These are phyloP conservation scores for Microcebus ravelobensis DNA, from an alignment of 2,113 vertebrate species.

Conservation along the genomic window DNA sequence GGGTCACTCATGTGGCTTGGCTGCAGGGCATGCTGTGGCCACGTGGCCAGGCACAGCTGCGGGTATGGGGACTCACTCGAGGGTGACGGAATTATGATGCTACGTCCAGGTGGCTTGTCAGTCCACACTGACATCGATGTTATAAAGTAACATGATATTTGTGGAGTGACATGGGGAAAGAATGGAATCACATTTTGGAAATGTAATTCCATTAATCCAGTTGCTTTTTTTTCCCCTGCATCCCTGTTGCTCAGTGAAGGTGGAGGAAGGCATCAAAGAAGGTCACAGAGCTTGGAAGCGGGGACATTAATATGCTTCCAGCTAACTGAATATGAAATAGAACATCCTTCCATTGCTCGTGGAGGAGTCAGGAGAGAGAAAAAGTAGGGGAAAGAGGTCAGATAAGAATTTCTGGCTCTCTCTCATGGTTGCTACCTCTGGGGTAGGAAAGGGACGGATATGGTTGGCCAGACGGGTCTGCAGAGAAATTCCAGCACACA, in stretches of 20 bases:
- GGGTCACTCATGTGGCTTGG: background rate
- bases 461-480: background rate
- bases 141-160: background rate
- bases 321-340: background rate
- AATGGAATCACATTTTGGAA: background rate
- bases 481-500: background rate
- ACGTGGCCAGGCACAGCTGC: rapidly evolving
- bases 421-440: background rate
- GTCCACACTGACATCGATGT: rapidly evolving
- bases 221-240: background rate
- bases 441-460: background rate
- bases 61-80: too few species aligned
- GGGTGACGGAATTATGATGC: background rate
- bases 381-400: background rate
- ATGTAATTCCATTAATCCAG: background rate
- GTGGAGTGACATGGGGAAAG: background rate
- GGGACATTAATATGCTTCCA: background rate
- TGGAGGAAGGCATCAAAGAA: background rate
- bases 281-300: background rate
- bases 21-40: background rate
- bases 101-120: background rate
- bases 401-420: background rate
- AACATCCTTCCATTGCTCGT: background rate
- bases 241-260: background rate
- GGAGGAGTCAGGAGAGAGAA: background rate